These are phyloP conservation scores for Montipora capricornis DNA, from an alignment of 64 coral and sea anemone species.

Conservation along the genomic window DNA sequence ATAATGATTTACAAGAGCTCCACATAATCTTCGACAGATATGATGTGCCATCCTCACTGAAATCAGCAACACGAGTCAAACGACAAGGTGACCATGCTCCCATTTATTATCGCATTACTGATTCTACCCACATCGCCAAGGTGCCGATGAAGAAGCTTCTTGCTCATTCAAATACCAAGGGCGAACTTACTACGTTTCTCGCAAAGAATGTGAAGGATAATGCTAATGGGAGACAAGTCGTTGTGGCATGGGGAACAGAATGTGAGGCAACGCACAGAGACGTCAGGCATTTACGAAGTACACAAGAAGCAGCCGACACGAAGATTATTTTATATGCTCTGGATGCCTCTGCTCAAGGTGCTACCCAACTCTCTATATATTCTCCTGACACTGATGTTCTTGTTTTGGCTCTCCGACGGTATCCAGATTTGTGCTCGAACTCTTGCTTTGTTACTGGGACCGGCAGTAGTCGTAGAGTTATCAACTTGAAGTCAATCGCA, in stretches of 20 bases:
- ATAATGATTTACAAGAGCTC: slow-evolving; percentile 64
- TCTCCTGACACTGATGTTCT: slow-evolving; percentile 35
- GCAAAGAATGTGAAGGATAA: slow-evolving; percentile 55
- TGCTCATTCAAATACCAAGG: slow-evolving; percentile 69
- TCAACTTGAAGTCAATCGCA: slow-evolving; percentile 74
- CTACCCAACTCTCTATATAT: slow-evolving; percentile 53
- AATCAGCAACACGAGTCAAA: slow-evolving; percentile 58
- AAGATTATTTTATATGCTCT: slow-evolving; percentile 67
- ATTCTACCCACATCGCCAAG: slow-evolving; percentile 52
- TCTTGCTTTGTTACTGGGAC: slow-evolving; percentile 62
- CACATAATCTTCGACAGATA: slow-evolving; percentile 65
- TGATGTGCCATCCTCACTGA: slow-evolving; percentile 61
- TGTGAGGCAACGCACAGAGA: slow-evolving; percentile 74
- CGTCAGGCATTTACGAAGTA: slow-evolving; percentile 62
- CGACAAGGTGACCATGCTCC: slow-evolving; percentile 48
- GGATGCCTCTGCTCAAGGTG: slow-evolving; percentile 63
- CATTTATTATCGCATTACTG: slow-evolving; percentile 44
- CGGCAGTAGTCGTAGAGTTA: slow-evolving; percentile 58
- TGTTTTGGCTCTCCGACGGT: too few relatives aligned
- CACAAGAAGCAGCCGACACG: slow-evolving; percentile 56
- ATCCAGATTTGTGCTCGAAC: too few relatives aligned
- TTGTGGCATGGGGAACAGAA: slow-evolving; percentile 64
- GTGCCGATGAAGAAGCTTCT: slow-evolving; percentile 49
- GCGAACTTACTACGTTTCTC: slow-evolving; percentile 71
- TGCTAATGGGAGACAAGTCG: slow-evolving; percentile 60